Evolutionary conservation across 2,113 vertebrate species (phyloP).

Genomic region (Mirza zaza): DNA sequence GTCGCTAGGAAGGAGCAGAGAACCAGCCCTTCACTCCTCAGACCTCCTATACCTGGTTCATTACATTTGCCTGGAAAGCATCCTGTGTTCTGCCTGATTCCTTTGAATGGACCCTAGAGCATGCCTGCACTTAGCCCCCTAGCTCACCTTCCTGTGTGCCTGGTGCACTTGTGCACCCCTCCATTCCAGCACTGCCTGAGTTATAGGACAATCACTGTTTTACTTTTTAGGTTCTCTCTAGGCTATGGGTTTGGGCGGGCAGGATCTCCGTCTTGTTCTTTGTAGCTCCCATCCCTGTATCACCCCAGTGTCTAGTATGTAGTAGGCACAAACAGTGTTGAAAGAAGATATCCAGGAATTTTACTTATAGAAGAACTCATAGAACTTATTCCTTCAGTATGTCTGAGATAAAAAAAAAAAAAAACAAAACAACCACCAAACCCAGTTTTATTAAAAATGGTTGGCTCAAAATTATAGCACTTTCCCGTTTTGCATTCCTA

Average conservation of each 20-base stretch:
- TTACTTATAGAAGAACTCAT: background rate
- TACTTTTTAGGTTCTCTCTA: background rate
- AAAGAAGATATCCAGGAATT: background rate
- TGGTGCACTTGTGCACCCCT: fast-evolving
- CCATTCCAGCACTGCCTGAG: background rate
- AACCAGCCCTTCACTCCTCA: background rate
- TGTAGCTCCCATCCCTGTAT: background rate
- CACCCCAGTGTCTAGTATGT: background rate
- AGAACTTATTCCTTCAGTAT: background rate
- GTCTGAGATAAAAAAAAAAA: background rate
- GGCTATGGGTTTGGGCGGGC: background rate
- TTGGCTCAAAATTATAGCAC: background rate
- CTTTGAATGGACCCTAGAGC: background rate
- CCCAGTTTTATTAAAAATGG: background rate
- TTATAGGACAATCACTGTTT: background rate
- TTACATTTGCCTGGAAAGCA: background rate
- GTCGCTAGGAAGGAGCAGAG: too few species aligned
- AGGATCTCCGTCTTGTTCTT: background rate
- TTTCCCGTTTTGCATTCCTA: background rate
- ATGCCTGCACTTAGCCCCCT: background rate
- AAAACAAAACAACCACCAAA: background rate
- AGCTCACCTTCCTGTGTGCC: background rate
- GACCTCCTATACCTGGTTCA: background rate
- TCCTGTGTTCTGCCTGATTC: background rate
- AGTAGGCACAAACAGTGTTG: background rate